Conservation (phyloP, 2,113 vertebrate species). For the Hoplias malabaricus region DNA sequence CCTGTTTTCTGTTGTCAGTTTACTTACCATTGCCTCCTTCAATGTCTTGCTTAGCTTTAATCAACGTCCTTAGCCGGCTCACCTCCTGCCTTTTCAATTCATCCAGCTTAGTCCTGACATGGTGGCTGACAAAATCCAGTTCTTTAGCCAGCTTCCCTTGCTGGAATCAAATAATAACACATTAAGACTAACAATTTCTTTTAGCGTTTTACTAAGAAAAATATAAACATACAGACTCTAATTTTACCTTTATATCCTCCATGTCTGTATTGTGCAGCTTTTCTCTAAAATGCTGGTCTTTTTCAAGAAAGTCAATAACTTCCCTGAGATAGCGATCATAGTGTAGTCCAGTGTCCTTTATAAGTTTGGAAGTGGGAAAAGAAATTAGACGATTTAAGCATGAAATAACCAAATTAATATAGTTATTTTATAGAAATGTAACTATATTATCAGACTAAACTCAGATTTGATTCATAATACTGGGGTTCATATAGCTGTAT, state of each 20-base stretch:
- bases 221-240: neutral
- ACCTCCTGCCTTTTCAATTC: constrained; percentile 96
- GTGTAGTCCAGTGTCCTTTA: constrained; percentile 94
- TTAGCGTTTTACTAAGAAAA: neutral
- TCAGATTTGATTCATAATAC: too few relatives aligned
- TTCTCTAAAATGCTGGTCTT: constrained; percentile 95
- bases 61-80: constrained; percentile 88
- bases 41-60: constrained; percentile 93
- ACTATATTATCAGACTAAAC: too few relatives aligned
- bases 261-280: constrained; percentile 96
- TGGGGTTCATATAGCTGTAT: too few relatives aligned
- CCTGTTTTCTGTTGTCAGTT: neutral
- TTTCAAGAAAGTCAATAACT: constrained; percentile 97
- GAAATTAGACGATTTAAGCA: neutral
- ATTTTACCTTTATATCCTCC: constrained; percentile 95
- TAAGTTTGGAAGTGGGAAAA: constrained; percentile 24
- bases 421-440: too few relatives aligned
- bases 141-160: constrained; percentile 93
- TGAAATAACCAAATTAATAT: neutral
- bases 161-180: constrained; percentile 66
- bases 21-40: constrained; percentile 81
- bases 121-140: constrained; percentile 94
- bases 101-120: constrained; percentile 92
- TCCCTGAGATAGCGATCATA: constrained; percentile 97
- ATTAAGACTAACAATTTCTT: neutral